A percentile compares a stretch with the other conserved stretches of the same genome.
Conservation (phyloP, 2,113 vertebrate genomes). For the Menura novaehollandiae region DNA sequence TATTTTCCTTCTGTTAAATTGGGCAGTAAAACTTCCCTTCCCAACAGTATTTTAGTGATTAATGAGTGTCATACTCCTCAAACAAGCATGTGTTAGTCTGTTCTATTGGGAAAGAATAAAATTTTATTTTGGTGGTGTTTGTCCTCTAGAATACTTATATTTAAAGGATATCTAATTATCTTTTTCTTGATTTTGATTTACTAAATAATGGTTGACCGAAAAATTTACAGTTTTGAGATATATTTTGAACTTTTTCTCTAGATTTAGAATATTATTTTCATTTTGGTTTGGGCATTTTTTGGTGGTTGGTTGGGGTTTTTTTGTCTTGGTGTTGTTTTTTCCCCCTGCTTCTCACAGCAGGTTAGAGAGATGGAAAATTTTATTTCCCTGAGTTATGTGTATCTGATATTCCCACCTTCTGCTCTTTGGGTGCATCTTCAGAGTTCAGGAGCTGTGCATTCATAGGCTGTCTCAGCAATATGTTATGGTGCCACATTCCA, state of each 20-base stretch:
- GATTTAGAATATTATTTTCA: background rate
- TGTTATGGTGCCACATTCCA: fast-evolving
- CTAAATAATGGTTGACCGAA: background rate
- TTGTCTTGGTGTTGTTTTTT: too few species aligned
- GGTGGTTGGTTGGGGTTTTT: background rate
- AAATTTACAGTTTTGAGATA: background rate
- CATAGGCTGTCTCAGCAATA: background rate
- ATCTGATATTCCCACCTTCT: background rate
- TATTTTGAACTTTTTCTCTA: background rate
- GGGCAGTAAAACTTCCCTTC: background rate
- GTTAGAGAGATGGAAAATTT: background rate
- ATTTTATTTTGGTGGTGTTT: background rate
- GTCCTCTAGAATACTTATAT: background rate
- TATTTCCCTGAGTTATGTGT: background rate
- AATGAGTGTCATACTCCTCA: background rate
- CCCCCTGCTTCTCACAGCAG: background rate
- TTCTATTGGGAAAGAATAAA: background rate
- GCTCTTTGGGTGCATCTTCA: background rate
- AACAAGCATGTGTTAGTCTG: background rate
- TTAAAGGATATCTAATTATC: background rate
- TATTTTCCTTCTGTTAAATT: background rate
- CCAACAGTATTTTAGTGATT: background rate
- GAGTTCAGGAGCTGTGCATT: background rate
- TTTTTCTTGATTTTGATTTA: background rate
- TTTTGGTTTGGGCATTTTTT: background rate